Base-by-base conservation (phyloP, 2,113 vertebrate genomes). In the Callaeas wilsoni region DNA sequence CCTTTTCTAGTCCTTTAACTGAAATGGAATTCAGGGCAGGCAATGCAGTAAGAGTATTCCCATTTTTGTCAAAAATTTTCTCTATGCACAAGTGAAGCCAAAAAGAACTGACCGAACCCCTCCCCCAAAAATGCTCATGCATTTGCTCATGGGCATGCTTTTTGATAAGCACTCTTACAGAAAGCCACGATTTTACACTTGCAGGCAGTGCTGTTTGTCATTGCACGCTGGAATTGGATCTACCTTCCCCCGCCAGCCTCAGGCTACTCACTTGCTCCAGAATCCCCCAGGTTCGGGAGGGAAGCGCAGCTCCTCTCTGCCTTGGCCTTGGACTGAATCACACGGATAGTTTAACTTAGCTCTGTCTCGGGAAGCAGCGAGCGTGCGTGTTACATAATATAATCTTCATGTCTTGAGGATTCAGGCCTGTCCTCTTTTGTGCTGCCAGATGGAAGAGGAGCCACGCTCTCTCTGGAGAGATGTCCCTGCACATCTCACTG, bases 401-500 rank as follows among this genome's bases (percentile, higher is more conserved):
- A 93, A 95, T 92, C 65, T 78, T 92, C 5, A 9, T 86, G 85
- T 94, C 96, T 97, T 92, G 94, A 97, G 90, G 91, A 95, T 97
- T 97, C 94, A 80, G 93, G 84, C 88, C 87, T 96, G 94, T 93
- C 87, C 96, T 97, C 80, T 92, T 96, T 90, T 87, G 76, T 91
- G 85, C 95, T 94, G 96, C 96, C 96, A 97, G 97, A 96, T 97
- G 96, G 96, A 93, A 95, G 83, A 94, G 83, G 77, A 95, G 91
- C 87, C 84, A 80, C 7, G 5, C 7, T 68, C 37, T 74, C 90
- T 92, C 89, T 74, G 41, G 94, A 95, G 93, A 93, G 89, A 88
- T 60, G 77, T 91, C 79, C 86, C 83, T 70, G 68, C 1, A 11
- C 63, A 90, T 92, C 87, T 87, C 30, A 0, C 93, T 4, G 33